Evolutionary conservation across 2,888 invertebrate genomes (phyloP).

Genomic region (Nemapogon koenigi): DNA sequence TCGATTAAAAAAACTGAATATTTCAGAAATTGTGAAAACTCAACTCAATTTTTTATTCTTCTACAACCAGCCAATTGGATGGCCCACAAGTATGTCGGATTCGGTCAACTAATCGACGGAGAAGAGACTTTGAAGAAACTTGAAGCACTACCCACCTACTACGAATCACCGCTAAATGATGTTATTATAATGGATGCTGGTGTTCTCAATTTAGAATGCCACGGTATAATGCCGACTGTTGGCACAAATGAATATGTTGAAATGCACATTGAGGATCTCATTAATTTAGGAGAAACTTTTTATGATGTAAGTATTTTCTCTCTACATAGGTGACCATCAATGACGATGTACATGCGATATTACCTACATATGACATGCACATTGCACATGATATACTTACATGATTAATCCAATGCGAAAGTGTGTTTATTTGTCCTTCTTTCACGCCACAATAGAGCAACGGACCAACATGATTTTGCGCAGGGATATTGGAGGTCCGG

Average conservation of each 20-base stretch:
- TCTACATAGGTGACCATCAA: no score
- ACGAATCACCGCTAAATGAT: conserved; percentile 61
- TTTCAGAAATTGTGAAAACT: conserved; percentile 66
- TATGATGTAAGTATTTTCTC: conserved; percentile 31
- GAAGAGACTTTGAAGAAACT: conserved; percentile 65
- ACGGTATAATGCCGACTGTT: conserved; percentile 36
- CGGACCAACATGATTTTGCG: no score
- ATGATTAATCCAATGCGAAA: no score
- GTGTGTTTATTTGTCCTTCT: no score
- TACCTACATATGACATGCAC: no score
- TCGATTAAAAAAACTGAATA: no score
- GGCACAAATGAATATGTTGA: conserved; percentile 34
- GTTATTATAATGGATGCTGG: conserved; percentile 34
- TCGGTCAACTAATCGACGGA: conserved; percentile 75
- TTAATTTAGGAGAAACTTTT: conserved; percentile 28
- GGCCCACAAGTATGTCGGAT: conserved; percentile 74
- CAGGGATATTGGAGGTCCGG: no score
- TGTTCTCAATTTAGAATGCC: conserved; percentile 42
- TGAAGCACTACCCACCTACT: conserved; percentile 66
- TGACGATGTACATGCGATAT: no score
- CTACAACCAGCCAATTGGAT: conserved; percentile 74
- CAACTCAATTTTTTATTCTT: conserved; percentile 73
- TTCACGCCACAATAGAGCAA: no score
- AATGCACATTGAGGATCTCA: conserved; percentile 39
- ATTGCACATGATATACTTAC: no score